phyloP scores from a whole-genome alignment of 2,113 vertebrate genomes.

The Glaucomys volans region DNA sequence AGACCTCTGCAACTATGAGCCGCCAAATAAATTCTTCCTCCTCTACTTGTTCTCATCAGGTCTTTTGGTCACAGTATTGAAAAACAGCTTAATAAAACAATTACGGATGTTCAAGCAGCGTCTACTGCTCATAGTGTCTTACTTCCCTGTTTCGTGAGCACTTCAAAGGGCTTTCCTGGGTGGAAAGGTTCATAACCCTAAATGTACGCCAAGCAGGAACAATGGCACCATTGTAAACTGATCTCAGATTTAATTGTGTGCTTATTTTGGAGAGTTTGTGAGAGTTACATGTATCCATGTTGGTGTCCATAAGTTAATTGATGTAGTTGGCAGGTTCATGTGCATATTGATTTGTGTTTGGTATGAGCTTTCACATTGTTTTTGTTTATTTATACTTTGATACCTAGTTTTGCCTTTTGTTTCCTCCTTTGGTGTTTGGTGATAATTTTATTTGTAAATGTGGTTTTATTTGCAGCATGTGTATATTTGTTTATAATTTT shows the following conservation, averaged over 20 bases:
- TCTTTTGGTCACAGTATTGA: no score
- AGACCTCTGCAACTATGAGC: no score
- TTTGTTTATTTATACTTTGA: background rate
- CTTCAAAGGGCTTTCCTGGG: background rate
- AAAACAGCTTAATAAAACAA: no score
- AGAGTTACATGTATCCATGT: background rate
- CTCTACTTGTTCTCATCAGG: no score
- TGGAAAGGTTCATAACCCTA: background rate
- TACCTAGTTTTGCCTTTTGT: background rate
- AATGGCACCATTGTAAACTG: background rate
- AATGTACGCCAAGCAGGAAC: background rate
- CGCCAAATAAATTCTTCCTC: no score
- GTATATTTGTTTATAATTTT: background rate
- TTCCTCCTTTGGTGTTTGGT: background rate
- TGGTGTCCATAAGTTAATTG: background rate
- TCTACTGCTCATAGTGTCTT: background rate
- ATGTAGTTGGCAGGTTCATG: background rate
- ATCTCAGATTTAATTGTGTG: background rate
- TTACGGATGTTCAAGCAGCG: background rate
- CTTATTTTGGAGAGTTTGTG: constrained; percentile 2
- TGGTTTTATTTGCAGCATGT: background rate
- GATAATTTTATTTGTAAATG: background rate
- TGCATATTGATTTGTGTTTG: background rate
- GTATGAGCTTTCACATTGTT: background rate
- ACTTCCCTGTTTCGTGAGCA: background rate